Evolutionary conservation across 2,113 vertebrate genomes (phyloP).

Genomic region (Puma concolor): DNA sequence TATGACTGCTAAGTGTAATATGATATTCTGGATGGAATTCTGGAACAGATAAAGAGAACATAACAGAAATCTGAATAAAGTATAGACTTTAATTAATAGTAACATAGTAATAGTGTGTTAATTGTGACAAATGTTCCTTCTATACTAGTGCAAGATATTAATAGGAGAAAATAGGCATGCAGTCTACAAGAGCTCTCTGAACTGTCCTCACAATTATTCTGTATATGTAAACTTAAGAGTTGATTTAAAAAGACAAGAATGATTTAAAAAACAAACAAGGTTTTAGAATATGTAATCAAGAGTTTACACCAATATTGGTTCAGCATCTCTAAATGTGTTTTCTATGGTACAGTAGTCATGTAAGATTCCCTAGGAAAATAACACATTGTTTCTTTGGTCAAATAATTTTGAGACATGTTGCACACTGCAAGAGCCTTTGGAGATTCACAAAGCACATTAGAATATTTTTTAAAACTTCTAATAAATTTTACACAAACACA

Average conservation of each 20-base stretch:
- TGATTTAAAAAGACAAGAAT: not conserved
- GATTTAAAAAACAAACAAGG: not conserved
- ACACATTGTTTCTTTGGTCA: slow-evolving; percentile 19
- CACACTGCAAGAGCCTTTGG: not conserved
- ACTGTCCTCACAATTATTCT: not conserved
- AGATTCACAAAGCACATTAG: slow-evolving; percentile 40
- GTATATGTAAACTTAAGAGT: not conserved
- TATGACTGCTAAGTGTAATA: not conserved
- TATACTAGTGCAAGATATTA: not conserved
- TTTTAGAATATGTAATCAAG: not conserved
- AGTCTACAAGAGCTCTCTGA: not conserved
- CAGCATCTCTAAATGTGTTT: slow-evolving; percentile 10
- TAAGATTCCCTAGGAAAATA: not conserved
- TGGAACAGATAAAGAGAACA: not conserved
- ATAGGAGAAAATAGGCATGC: not conserved
- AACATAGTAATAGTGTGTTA: not conserved
- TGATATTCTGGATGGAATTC: not conserved
- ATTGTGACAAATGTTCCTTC: not conserved
- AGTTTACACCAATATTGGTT: not conserved
- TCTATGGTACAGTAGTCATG: not conserved
- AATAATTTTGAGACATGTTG: slow-evolving; percentile 39
- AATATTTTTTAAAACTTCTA: slow-evolving; percentile 52
- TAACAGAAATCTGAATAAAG: not conserved
- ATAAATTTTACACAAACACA: not conserved
- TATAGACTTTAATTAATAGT: not conserved